Conservation (phyloP, 2,888 invertebrate species). For the Pandemis heparana region DNA sequence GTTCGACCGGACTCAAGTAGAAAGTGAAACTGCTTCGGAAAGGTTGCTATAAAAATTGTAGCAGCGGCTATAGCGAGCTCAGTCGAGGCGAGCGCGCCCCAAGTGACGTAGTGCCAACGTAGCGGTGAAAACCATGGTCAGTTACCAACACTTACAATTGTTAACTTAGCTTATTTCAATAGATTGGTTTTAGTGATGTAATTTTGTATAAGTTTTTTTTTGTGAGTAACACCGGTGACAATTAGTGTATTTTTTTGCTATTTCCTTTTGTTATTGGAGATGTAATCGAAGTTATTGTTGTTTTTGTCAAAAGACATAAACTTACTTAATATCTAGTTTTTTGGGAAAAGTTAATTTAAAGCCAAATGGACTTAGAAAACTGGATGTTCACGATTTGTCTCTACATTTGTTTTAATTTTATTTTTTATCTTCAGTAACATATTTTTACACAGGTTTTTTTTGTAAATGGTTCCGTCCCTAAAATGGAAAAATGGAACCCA, state of each 20-base stretch:
- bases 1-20: constrained; percentile 72
- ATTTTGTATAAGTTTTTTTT: constrained; percentile 47
- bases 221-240: constrained; percentile 39
- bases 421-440: too few species aligned
- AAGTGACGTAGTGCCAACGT: constrained; percentile 60
- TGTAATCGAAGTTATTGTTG: neutral
- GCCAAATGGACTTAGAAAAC: too few species aligned
- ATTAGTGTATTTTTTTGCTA: neutral
- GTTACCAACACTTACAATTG: constrained; percentile 67
- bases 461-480: too few species aligned
- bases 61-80: constrained; percentile 65
- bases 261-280: neutral
- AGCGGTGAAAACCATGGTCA: constrained; percentile 68
- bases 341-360: too few species aligned
- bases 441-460: too few species aligned
- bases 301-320: neutral
- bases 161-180: constrained; percentile 64
- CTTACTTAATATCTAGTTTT: neutral
- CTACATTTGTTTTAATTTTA: too few species aligned
- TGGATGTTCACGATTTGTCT: too few species aligned
- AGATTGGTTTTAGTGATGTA: constrained; percentile 48
- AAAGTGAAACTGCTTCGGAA: constrained; percentile 80
- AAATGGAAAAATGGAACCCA: too few species aligned
- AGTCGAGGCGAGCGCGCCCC: constrained; percentile 70
- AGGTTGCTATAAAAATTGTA: constrained; percentile 81